Conservation (phyloP, 2,113 vertebrate species). For the Pyxicephalus adspersus region DNA sequence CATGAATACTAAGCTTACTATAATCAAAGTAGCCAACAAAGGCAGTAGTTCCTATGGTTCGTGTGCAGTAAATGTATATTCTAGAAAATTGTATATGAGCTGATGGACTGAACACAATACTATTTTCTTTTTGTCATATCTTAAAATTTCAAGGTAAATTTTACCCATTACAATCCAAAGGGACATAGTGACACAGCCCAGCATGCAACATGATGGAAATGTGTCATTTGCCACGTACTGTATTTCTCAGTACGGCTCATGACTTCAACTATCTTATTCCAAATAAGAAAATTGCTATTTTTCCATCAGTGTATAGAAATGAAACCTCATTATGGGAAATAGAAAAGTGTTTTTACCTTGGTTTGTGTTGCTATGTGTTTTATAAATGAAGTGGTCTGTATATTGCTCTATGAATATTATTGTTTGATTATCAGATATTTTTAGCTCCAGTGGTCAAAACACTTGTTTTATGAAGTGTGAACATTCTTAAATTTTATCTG, state of each 20-base stretch:
- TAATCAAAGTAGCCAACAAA: too few relatives aligned
- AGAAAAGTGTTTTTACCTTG: background rate
- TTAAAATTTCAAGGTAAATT: too few relatives aligned
- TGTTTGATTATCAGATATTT: background rate
- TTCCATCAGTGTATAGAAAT: slow-evolving; percentile 11
- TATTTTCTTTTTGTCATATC: too few relatives aligned
- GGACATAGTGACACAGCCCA: background rate
- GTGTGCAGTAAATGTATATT: too few relatives aligned
- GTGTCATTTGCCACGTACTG: slow-evolving; percentile 6
- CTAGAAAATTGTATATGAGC: too few relatives aligned
- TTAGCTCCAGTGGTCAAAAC: background rate
- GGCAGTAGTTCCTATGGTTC: too few relatives aligned
- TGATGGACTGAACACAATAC: too few relatives aligned
- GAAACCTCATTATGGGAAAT: slow-evolving; percentile 4
- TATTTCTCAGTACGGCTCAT: slow-evolving; percentile 4
- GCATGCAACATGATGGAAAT: background rate
- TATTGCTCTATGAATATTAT: background rate
- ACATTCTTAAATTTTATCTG: too few relatives aligned
- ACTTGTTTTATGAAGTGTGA: background rate
- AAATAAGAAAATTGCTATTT: slow-evolving; percentile 3
- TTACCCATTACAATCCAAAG: background rate
- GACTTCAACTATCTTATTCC: background rate
- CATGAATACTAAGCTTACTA: too few relatives aligned
- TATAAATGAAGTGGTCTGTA: background rate
- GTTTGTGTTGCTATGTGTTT: background rate